Evolutionary conservation across 2,888 invertebrate species (phyloP).

Genomic region (Hesperia comma): DNA sequence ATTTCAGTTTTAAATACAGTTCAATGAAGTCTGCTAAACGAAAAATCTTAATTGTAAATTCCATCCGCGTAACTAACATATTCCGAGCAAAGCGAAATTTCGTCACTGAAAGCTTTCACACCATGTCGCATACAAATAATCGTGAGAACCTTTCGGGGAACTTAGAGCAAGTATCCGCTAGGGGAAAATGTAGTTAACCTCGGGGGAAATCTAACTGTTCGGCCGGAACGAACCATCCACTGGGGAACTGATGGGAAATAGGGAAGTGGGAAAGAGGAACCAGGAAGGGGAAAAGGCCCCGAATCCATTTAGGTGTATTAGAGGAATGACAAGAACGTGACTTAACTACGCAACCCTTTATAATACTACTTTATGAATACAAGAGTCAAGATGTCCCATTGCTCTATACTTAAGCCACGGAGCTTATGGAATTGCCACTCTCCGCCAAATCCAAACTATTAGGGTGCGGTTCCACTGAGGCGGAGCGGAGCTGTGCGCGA

Average conservation of each 20-base stretch:
- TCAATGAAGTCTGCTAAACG: too few relatives aligned
- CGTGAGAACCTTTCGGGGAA: slow-evolving; percentile 22
- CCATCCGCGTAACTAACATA: neutral
- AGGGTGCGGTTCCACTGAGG: too few relatives aligned
- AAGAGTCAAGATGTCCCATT: neutral
- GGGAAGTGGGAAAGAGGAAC: neutral
- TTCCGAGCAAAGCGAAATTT: neutral
- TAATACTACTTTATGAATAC: neutral
- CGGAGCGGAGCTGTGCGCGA: too few relatives aligned
- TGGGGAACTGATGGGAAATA: too few relatives aligned
- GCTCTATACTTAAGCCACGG: too few relatives aligned
- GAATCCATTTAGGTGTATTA: slow-evolving; percentile 1
- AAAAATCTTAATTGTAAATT: neutral
- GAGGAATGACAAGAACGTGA: neutral
- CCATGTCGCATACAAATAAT: slow-evolving; percentile 10
- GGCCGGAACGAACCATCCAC: slow-evolving; percentile 7
- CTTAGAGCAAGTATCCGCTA: neutral
- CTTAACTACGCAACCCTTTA: neutral
- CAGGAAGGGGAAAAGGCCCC: too few relatives aligned
- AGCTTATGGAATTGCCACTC: too few relatives aligned
- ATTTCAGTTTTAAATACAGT: too few relatives aligned
- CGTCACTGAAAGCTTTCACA: neutral
- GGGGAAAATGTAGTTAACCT: neutral
- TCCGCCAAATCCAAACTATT: too few relatives aligned
- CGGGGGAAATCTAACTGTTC: slow-evolving; percentile 8